Evolutionary conservation across 2,888 invertebrate species (phyloP), one percentile per base, ranked within the genome.

Genomic region (Trissonchulus latispiculum): DNA sequence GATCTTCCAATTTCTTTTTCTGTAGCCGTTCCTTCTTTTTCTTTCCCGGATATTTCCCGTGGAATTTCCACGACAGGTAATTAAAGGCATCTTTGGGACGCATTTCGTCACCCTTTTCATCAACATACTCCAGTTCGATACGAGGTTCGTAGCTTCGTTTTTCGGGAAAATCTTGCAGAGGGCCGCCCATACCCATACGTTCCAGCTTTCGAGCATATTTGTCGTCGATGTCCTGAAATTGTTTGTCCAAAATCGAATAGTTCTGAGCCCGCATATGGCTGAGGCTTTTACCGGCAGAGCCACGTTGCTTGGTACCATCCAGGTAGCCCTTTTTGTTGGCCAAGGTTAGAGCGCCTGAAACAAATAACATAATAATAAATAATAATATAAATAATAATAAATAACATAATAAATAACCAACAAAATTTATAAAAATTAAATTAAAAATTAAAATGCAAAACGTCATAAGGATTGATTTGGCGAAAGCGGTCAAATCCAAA

Each of bases 11-110:
- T 77, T 89, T 87, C 85, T 97, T 95, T 85, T 95, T 94, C 85
- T 93, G 89, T 77, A 96, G 88, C 83, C 99, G 99, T 85, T 99
- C 97, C 79, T 89, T 88, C 86, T 99, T 99, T 86, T 95, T 96
- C 85, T 99, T 99, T 72, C 99, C 97, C 31, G 97, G 95, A 1
- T 95, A 95, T 86, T 99, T 97, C 72, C 99, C 99, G 86, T 99
- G 99, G 87, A 99, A 99, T 86, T 96, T 95, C 85, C 96, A 97
- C 33, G 94, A 95, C 72, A 97, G 87, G 75, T 84, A 84, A 61
- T 87, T 80, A 86, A 96, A 97, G 69, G 99, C 97, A 86, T 99
- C 97, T 85, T 99, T 99, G 73, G 91, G 90, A 80, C 90, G 91
- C 75, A 99, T 88, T 79, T 91, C 88, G 73, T 93, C 90, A 0